Evolutionary conservation across 2,888 invertebrate genomes (phyloP), one percentile per base, ranked within the genome.

Genomic region (Pyrochroa serraticornis): DNA sequence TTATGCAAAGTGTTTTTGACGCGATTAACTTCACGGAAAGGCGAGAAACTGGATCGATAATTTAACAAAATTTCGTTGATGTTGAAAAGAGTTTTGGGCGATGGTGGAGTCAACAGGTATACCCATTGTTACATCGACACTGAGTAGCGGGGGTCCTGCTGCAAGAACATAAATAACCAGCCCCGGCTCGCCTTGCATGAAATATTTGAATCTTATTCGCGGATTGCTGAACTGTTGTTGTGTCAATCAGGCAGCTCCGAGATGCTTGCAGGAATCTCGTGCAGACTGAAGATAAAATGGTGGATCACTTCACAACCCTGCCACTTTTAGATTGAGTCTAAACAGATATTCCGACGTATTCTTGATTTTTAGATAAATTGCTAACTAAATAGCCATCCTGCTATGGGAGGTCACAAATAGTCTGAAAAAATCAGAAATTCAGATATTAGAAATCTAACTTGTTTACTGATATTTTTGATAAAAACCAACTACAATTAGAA

Each of bases 161-260:
- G 38, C 33, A 37, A 38, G 56, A 35, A 42, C 54, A 56, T 56
- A 59, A 58, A 59, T 59, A 59, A 49, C 59, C 59, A 59, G 41
- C 59, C 58, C 49, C 49, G 54, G 49, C 33, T 32, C 8, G 32
- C 13, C 9, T 12, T 36, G 22, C 30, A 59, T 54, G 50, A 59
- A 58, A 54, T 49, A 54, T 59, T 59, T 59, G 66, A 58, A 68
- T 70, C 71, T 68, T 69, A 74, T 75, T 74, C 73, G 74, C 70
- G 71, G 72, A 69, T 73, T 70, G 67, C 67, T 66, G 66, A 64
- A 68, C 72, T 65, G 64, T 75, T 74, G 72, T 75, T 66, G 72
- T 75, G 74, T 75, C 75, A 74, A 74, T 75, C 75, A 75, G 62
- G 44, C 49, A 57, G 50, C 45, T 56, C 60, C 50, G 12, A 22